These are phyloP conservation scores for Eciton burchellii DNA, from an alignment of 1,140 invertebrate genomes.

Conservation along the genomic window DNA sequence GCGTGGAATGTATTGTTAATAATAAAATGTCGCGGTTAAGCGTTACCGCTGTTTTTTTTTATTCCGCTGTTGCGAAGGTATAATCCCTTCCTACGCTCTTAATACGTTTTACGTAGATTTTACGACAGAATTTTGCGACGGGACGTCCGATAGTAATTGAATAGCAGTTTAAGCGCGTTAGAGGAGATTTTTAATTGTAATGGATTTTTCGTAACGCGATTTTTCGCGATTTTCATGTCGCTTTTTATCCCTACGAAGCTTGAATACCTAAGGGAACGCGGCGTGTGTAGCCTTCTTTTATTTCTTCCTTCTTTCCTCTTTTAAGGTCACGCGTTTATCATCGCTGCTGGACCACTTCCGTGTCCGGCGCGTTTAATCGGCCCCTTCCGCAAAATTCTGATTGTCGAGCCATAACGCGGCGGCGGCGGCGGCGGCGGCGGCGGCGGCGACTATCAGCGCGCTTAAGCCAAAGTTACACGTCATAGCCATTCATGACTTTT, in stretches of 20 bases:
- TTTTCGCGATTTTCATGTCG: not conserved
- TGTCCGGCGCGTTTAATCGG: slow-evolving; percentile 61
- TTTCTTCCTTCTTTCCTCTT: too few relatives aligned
- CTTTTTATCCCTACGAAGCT: slow-evolving; percentile 8
- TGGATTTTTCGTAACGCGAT: not conserved
- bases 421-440: too few relatives aligned
- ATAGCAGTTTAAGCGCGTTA: not conserved
- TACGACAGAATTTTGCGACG: too few relatives aligned
- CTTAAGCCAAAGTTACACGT: slow-evolving; percentile 40
- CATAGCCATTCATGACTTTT: slow-evolving; percentile 59
- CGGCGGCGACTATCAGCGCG: slow-evolving; percentile 34
- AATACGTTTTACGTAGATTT: not conserved
- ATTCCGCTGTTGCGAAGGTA: too few relatives aligned
- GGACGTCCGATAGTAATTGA: too few relatives aligned
- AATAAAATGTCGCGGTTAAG: too few relatives aligned
- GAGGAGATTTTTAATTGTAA: not conserved
- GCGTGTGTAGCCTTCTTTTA: too few relatives aligned
- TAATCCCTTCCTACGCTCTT: not conserved
- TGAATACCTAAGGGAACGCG: slow-evolving; percentile 11
- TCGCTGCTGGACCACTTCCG: slow-evolving; percentile 69
- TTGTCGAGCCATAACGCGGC: slow-evolving; percentile 35
- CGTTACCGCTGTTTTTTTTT: too few relatives aligned
- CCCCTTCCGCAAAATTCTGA: slow-evolving; percentile 66
- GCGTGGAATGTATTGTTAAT: too few relatives aligned
- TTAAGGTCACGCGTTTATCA: slow-evolving; percentile 62